Evolutionary conservation across 2,797 vertebrate genomes (phyloP), one percentile per base, ranked within the genome.

Genomic region (Huso huso): DNA sequence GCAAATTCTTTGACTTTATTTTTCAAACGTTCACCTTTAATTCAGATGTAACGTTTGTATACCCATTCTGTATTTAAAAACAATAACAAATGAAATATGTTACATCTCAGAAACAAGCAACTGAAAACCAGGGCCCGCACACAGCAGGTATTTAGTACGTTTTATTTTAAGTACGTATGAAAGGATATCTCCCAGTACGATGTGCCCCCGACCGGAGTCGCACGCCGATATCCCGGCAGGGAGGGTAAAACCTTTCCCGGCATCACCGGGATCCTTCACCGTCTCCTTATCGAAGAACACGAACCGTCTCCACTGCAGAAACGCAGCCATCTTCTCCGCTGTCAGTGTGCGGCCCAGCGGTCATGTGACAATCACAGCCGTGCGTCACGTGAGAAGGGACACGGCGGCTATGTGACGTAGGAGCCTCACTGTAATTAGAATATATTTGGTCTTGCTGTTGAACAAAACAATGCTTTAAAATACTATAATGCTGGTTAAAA

Each of bases 111-210:
- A 37, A 37, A 37, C 2, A 37, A 3, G 23, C 23, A 37, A 37
- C 23, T 37, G 2, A 37, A 37, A 37, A 37, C 23, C 23, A 37
- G 23, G 23, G 23, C 23, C 23, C 23, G 23, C 23, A 58, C 13
- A 13, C 11, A 9, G 23, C 23, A 37, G 23, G 2, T 13, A 10
- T 3, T 7, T n/a, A 11, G 15, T 61, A 5, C 6, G 60, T 6
- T 15, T 15, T 13, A 9, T 18, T 13, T 37, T 18, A 13, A 61
- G 12, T 1, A 10, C 5, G 60, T 13, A 13, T 9, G 13, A 7
- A 88, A 94, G 94, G 95, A 99, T 99, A 99, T 97, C 96, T 76
- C 95, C 95, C 6, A 98, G 90, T n/a, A 98, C 92, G 59, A 97
- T 80, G 67, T 90, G 94, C 7, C 96, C 94, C 1, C 95, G 86